Percentiles rank a stretch among this genome's conserved stretches.
These are phyloP conservation scores for Poicephalus gulielmi DNA, from an alignment of 2,113 vertebrate genomes.

Conservation along the genomic window DNA sequence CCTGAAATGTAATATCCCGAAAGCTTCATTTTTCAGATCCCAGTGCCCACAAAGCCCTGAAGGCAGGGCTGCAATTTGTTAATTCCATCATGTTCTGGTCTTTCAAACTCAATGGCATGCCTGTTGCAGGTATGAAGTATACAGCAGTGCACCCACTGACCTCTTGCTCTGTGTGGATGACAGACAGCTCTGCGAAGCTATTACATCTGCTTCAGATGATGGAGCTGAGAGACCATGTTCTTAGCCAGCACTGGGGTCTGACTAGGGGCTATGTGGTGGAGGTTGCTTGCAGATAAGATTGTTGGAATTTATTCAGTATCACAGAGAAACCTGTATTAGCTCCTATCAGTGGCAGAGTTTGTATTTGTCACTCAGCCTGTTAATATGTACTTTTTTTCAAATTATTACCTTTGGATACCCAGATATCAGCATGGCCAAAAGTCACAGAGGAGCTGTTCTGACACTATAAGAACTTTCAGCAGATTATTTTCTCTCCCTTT, in stretches of 20 bases:
- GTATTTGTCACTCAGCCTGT: background rate
- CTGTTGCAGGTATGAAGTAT: background rate
- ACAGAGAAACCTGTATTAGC: background rate
- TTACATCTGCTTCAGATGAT: background rate
- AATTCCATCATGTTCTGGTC: background rate
- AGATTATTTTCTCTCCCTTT: background rate
- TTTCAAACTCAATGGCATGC: background rate
- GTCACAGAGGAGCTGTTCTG: background rate
- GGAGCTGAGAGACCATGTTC: background rate
- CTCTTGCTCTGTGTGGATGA: background rate
- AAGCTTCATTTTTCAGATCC: background rate
- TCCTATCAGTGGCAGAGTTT: background rate
- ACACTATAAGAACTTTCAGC: background rate
- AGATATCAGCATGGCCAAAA: background rate
- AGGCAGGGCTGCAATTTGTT: background rate
- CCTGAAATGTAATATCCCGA: background rate
- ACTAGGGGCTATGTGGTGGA: background rate
- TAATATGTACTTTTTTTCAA: background rate
- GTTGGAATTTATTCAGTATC: background rate
- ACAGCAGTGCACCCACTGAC: background rate
- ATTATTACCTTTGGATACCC: background rate
- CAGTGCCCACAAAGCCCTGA: background rate
- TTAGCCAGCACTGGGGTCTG: background rate
- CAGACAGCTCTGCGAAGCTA: background rate
- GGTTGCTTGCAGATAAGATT: background rate